A percentile compares a stretch with the other conserved stretches of the same genome.
Evolutionary conservation across 2,888 invertebrate genomes (phyloP).

Genomic region (Acanthoscelides obtectus): DNA sequence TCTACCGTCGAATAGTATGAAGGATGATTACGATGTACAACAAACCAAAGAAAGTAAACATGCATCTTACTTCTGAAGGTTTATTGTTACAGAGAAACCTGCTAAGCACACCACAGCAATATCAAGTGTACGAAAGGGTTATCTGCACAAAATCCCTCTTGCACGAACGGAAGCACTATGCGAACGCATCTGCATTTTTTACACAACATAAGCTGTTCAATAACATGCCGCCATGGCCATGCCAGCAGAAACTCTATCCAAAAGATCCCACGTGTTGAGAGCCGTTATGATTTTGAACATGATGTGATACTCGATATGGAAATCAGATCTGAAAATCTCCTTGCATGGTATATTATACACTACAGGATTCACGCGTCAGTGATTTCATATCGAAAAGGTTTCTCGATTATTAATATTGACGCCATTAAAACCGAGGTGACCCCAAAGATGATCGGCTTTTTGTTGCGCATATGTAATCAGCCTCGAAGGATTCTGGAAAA

Average conservation of each 20-base stretch:
- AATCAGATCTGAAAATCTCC: conserved; percentile 20
- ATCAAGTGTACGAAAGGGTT: not conserved
- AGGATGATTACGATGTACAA: too few species aligned
- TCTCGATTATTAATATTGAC: conserved; percentile 14
- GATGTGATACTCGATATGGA: conserved; percentile 20
- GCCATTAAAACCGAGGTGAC: conserved; percentile 2
- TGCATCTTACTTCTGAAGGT: too few species aligned
- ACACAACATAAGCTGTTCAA: not conserved
- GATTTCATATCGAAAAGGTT: conserved; percentile 18
- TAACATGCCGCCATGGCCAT: not conserved
- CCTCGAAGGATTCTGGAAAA: not conserved
- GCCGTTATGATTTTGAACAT: conserved; percentile 12
- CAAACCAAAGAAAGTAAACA: too few species aligned
- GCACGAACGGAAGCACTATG: not conserved
- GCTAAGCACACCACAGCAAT: not conserved
- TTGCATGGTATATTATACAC: conserved; percentile 11
- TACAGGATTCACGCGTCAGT: conserved; percentile 18
- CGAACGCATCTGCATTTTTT: not conserved
- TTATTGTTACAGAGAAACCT: not conserved
- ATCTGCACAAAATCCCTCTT: not conserved
- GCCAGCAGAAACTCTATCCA: not conserved
- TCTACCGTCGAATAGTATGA: too few species aligned
- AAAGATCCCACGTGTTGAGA: conserved; percentile 18
- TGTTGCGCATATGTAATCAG: not conserved
- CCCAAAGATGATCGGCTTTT: not conserved